Conservation (phyloP, 2,797 vertebrate species). For the Lepus oiostolus region DNA sequence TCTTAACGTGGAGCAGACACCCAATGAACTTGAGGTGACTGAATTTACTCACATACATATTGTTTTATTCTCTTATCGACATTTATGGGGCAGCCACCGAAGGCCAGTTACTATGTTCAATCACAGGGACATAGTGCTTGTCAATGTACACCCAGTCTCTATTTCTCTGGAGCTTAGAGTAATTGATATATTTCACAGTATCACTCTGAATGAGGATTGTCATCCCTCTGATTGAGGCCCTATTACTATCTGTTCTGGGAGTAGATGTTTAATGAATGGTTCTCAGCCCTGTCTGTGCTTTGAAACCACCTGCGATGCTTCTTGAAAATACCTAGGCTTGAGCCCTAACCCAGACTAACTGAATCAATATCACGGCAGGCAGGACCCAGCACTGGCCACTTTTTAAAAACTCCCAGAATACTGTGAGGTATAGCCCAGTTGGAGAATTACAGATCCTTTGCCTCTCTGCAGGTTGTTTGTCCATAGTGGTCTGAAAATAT, state of each 20-base stretch:
- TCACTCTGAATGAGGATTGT: background rate
- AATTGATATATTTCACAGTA: conserved; percentile 16
- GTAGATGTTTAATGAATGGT: background rate
- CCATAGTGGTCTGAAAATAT: too few species aligned
- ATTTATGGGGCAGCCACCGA: background rate
- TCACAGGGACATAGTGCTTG: background rate
- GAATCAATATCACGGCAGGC: background rate
- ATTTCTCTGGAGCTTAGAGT: background rate
- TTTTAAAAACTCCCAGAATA: background rate
- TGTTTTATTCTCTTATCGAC: conserved; percentile 16
- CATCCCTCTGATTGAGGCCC: background rate
- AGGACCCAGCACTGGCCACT: background rate
- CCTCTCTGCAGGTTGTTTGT: too few species aligned
- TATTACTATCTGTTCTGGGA: conserved; percentile 20
- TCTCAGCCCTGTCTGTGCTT: background rate
- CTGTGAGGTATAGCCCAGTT: background rate
- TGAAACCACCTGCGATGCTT: background rate
- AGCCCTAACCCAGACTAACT: background rate
- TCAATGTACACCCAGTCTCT: background rate
- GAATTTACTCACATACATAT: conserved; percentile 19
- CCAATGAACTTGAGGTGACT: background rate
- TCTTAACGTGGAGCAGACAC: background rate
- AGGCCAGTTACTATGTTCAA: background rate
- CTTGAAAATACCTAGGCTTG: background rate
- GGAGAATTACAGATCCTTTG: background rate